Evolutionary conservation across 2,888 invertebrate genomes (phyloP).

Genomic region (Xylocampa areola): DNA sequence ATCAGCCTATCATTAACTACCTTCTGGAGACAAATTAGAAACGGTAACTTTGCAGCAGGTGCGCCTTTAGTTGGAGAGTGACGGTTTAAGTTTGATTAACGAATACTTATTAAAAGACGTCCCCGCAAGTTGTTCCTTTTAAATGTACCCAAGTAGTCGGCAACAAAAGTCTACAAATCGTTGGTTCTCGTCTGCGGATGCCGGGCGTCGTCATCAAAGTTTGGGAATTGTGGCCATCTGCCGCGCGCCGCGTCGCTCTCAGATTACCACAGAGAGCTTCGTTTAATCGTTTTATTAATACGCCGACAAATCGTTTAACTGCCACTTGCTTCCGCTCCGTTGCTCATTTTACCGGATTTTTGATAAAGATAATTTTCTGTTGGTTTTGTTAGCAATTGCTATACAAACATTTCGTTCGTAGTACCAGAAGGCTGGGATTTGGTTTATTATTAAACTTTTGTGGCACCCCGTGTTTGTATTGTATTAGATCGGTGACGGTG

Average conservation of each 20-base stretch:
- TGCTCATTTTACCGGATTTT: constrained; percentile 64
- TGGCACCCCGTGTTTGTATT: no score
- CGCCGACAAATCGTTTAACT: constrained; percentile 88
- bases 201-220: constrained; percentile 86
- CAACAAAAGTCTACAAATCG: constrained; percentile 83
- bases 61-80: constrained; percentile 40
- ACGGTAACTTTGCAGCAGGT: constrained; percentile 57
- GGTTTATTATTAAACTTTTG: no score
- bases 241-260: constrained; percentile 83
- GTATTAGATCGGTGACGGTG: no score
- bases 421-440: no score
- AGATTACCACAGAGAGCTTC: constrained; percentile 88
- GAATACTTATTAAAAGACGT: constrained; percentile 65
- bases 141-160: constrained; percentile 72
- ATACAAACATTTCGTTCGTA: not conserved
- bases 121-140: constrained; percentile 71
- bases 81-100: constrained; percentile 49
- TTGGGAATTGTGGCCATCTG: constrained; percentile 88
- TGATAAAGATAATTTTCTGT: constrained; percentile 52
- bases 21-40: constrained; percentile 68
- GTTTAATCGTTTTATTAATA: constrained; percentile 90
- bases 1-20: constrained; percentile 78
- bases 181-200: constrained; percentile 77
- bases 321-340: constrained; percentile 75
- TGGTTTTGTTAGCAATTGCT: constrained; percentile 42